phyloP scores from a whole-genome alignment of 2,113 vertebrate species.

The Erythrolamprus reginae region DNA sequence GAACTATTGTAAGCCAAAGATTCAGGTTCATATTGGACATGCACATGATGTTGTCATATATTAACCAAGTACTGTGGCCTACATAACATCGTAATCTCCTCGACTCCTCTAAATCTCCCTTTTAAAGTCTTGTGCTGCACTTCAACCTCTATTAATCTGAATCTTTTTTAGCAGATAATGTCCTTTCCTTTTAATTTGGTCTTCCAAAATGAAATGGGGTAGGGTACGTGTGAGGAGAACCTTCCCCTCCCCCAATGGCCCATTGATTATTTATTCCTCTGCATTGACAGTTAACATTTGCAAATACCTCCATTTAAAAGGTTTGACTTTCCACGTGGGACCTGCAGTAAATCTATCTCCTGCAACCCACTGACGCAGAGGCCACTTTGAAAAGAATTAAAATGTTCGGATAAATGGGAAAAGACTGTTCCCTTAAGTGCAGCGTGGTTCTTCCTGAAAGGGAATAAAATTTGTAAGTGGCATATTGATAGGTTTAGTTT shows the following conservation, averaged over 20 bases:
- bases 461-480: not conserved
- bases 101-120: not conserved
- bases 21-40: not conserved
- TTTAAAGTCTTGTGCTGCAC: not conserved
- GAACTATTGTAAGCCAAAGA: not conserved
- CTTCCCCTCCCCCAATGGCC: constrained; percentile 20
- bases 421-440: not conserved
- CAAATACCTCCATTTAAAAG: constrained; percentile 49
- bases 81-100: not conserved
- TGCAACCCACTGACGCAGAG: constrained; percentile 28
- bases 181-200: constrained; percentile 7
- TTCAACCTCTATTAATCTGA: not conserved
- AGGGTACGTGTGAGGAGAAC: not conserved
- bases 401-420: constrained; percentile 32
- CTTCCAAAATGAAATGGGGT: not conserved
- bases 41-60: rapidly evolving
- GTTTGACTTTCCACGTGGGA: constrained; percentile 52
- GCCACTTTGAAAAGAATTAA: constrained; percentile 28
- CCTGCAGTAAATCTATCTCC: constrained; percentile 26
- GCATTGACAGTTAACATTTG: constrained; percentile 31
- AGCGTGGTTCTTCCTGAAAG: not conserved
- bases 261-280: constrained; percentile 43
- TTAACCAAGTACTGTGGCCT: not conserved
- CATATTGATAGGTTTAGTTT: not conserved
- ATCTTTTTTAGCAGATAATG: constrained; percentile 2